A percentile compares a stretch with the other conserved stretches of the same genome.
phyloP scores from a whole-genome alignment of 2,113 vertebrate species.

The Azemiops feae region DNA sequence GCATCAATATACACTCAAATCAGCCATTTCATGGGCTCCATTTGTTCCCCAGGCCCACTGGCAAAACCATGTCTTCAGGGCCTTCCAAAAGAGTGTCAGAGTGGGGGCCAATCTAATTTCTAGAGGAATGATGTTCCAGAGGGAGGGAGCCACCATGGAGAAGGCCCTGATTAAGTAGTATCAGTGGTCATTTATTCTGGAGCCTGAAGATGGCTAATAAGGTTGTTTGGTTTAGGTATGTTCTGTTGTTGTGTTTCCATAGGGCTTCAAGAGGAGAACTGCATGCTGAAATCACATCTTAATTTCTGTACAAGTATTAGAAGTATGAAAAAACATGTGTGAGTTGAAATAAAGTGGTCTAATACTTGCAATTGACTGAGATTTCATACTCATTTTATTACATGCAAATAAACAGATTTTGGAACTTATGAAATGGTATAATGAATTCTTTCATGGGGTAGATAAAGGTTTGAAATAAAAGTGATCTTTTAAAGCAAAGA shows the following conservation, averaged over 20 bases:
- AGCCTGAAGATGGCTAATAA: not conserved
- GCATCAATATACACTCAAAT: not conserved
- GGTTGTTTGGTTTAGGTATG: not conserved
- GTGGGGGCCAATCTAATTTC: not conserved
- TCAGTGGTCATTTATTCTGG: not conserved
- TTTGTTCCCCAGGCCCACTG: not conserved
- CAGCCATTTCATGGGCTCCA: not conserved
- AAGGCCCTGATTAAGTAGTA: not conserved
- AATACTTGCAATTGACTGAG: not conserved
- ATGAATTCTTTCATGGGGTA: accelerated
- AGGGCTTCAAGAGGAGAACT: not conserved
- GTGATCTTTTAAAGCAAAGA: not conserved
- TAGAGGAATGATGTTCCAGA: not conserved
- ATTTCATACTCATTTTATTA: not conserved
- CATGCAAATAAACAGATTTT: not conserved
- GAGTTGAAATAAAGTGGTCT: not conserved
- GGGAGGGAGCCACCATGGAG: not conserved
- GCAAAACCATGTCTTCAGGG: not conserved
- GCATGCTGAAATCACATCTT: not conserved
- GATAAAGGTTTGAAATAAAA: not conserved
- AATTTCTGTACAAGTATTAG: not conserved
- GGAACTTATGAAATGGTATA: not conserved
- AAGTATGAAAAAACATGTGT: not conserved
- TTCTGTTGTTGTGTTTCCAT: not conserved
- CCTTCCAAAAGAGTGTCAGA: not conserved